Evolutionary conservation across 2,797 vertebrate genomes (phyloP).

Genomic region (Rousettus madagascariensis): DNA sequence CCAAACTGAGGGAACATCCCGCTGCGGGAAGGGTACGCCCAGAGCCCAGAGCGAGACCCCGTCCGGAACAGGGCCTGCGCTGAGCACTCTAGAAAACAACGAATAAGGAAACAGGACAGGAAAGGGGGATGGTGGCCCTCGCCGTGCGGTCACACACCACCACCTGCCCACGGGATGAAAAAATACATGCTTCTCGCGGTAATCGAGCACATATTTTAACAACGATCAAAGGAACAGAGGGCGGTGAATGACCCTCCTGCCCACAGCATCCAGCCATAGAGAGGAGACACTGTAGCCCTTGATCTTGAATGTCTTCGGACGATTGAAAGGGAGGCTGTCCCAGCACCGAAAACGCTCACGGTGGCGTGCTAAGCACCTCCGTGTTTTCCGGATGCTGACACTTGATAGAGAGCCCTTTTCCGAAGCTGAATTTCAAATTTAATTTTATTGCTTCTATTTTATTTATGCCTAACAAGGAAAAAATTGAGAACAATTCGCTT

Average conservation of each 20-base stretch:
- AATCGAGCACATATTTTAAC: neutral
- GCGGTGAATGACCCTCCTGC: no score
- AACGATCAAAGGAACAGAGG: neutral
- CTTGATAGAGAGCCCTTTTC: neutral
- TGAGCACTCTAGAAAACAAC: neutral
- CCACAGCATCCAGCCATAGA: neutral
- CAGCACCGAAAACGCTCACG: neutral
- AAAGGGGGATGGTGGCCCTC: accelerated
- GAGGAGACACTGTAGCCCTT: neutral
- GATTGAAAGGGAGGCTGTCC: neutral
- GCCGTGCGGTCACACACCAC: accelerated
- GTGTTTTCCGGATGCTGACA: neutral
- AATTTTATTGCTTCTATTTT: neutral
- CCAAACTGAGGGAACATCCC: accelerated
- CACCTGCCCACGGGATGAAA: neutral
- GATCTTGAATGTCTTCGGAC: neutral
- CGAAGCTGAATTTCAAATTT: neutral
- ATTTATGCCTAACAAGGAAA: neutral
- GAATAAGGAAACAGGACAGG: neutral
- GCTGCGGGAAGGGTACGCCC: accelerated
- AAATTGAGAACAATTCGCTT: neutral
- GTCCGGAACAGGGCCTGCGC: accelerated
- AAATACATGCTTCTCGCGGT: no score
- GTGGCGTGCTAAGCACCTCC: neutral
- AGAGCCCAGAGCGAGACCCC: neutral